phyloP scores from a whole-genome alignment of 2,113 vertebrate species.

The Tupaia tana region DNA sequence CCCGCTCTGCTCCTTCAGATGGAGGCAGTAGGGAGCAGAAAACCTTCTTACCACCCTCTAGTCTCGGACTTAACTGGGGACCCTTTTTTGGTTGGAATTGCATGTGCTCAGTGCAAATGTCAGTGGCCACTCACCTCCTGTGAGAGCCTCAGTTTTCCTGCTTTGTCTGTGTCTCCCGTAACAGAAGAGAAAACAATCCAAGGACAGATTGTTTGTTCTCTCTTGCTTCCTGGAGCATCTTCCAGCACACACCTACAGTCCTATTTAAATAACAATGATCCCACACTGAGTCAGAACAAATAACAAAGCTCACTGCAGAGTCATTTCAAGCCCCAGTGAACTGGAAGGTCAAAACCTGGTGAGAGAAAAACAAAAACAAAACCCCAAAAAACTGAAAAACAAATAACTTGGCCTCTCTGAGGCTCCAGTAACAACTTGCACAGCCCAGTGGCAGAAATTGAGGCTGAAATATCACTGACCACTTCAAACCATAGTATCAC shows the following conservation, averaged over 20 bases:
- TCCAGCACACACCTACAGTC: constrained; percentile 67
- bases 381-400: not conserved
- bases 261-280: constrained; percentile 81
- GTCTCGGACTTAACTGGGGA: not conserved
- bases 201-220: constrained; percentile 66
- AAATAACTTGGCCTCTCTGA: constrained; percentile 38
- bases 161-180: not conserved
- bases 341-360: constrained; percentile 57
- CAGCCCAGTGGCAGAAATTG: not conserved
- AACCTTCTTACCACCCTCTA: not conserved
- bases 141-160: constrained; percentile 27
- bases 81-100: not conserved
- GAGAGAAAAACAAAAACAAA: not conserved
- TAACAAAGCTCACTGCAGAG: constrained; percentile 69
- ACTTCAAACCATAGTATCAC: not conserved
- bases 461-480: not conserved
- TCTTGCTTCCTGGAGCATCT: constrained; percentile 52
- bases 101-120: constrained; percentile 33
- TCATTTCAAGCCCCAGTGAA: constrained; percentile 68
- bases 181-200: constrained; percentile 71
- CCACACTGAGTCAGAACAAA: constrained; percentile 73
- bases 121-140: constrained; percentile 45
- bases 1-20: constrained; percentile 1
- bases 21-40: not conserved
- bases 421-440: not conserved